phyloP scores from a whole-genome alignment of 2,797 vertebrate genomes.

The Paguma larvata region DNA sequence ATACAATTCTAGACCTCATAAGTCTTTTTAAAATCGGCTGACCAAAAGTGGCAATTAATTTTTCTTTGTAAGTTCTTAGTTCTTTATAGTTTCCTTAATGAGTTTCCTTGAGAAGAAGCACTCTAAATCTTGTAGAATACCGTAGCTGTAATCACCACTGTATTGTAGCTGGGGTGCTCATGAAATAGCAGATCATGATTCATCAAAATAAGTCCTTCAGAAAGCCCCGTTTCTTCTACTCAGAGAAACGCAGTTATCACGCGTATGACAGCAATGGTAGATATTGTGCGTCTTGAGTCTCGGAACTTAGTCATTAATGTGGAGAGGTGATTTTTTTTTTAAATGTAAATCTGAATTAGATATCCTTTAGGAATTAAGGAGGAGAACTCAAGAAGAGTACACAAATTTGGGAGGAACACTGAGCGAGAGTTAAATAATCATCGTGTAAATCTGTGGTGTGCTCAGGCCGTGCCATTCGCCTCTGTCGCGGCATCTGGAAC shows the following conservation, averaged over 20 bases:
- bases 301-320: not conserved
- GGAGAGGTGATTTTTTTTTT: not conserved
- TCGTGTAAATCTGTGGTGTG: not conserved
- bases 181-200: conserved; percentile 13
- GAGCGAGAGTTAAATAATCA: not conserved
- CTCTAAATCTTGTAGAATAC: conserved; percentile 68
- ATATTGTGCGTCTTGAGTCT: not conserved
- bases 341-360: not conserved
- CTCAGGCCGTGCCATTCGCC: fast-evolving
- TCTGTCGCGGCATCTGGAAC: not conserved
- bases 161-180: conserved; percentile 5
- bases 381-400: not conserved
- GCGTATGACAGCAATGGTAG: not conserved
- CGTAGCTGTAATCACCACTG: conserved; percentile 52
- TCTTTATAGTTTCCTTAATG: conserved; percentile 75
- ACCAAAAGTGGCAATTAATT: conserved; percentile 74
- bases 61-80: conserved; percentile 71
- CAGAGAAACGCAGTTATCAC: not conserved
- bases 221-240: not conserved
- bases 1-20: conserved; percentile 41
- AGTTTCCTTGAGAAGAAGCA: conserved; percentile 68
- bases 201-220: conserved; percentile 46
- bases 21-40: conserved; percentile 70
- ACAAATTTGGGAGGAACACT: not conserved
- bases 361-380: conserved; percentile 10